Percentiles rank a stretch among this genome's conserved stretches.
phyloP scores from a whole-genome alignment of 2,113 vertebrate species.

The Odontophorus gujanensis region DNA sequence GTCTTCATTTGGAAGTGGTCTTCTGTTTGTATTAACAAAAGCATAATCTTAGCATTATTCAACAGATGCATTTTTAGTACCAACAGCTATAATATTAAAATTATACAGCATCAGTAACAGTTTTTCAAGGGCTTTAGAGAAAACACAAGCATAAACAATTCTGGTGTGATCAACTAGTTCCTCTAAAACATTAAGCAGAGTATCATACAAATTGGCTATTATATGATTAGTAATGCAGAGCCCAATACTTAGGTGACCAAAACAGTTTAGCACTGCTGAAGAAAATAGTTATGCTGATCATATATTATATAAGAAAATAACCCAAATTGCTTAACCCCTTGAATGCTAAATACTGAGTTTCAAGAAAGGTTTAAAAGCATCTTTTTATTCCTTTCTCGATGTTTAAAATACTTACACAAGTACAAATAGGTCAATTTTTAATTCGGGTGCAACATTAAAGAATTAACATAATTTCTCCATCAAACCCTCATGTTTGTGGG shows the following conservation, averaged over 20 bases:
- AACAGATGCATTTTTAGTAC: conserved; percentile 25
- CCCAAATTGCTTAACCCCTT: not conserved
- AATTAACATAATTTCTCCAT: not conserved
- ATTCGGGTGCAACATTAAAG: not conserved
- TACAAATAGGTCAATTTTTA: not conserved
- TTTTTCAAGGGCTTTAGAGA: conserved; percentile 39
- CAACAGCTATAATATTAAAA: conserved; percentile 61
- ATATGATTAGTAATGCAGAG: conserved; percentile 11
- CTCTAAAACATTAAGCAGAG: conserved; percentile 47
- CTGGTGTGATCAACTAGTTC: conserved; percentile 20
- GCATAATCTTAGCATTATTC: conserved; percentile 55
- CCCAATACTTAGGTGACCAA: not conserved
- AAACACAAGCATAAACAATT: conserved; percentile 33
- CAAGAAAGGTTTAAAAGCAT: not conserved
- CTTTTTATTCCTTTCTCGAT: not conserved
- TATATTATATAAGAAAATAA: not conserved
- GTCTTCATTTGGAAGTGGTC: conserved; percentile 15
- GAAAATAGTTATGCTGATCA: not conserved
- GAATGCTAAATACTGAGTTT: conserved; percentile 29
- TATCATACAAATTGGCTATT: conserved; percentile 25
- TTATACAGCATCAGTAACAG: conserved; percentile 38
- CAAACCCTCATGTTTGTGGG: not conserved
- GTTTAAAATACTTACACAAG: not conserved
- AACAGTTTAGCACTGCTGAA: not conserved
- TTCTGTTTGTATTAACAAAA: conserved; percentile 26